Evolutionary conservation across 2,888 invertebrate species (phyloP), one percentile per base, ranked within the genome.

Genomic region (Cerastoderma edule): DNA sequence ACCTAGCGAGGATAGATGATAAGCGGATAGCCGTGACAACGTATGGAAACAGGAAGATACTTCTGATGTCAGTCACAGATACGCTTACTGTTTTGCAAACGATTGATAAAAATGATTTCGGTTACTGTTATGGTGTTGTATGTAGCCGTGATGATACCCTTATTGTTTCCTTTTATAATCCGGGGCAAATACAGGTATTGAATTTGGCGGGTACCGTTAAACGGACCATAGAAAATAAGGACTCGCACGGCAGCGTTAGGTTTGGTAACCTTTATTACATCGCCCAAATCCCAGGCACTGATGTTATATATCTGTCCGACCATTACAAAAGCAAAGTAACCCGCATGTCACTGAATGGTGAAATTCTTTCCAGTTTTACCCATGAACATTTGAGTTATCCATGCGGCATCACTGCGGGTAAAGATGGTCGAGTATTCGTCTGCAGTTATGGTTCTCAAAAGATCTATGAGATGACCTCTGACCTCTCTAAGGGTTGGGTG

Each of bases 101-200:
- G 33, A 35, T 60, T 30, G 33, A 35, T 13, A 32, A 60, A 60
- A 35, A 22, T 32, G 19, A 60, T n/a, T 32, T 10, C 22, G 24
- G 22, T 4, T 22, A 35, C 35, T 66, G 66, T 66, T 24, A 35
- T n/a, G 66, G 66, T 48, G 50, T 66, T 50, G 66, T 30, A 6
- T 32, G 32, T 66, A 28, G 22, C n/a, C n/a, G n/a, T 32, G 28
- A 66, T 16, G 32, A 28, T 27, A 46, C 46, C 30, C 50, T 66
- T 13, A 19, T 50, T 27, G 66, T 66, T 30, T 46, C 66, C 4
- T 66, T 46, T 66, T 8, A 19, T 22, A 22, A 50, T 32, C 66
- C 66, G n/a, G n/a, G n/a, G n/a, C n/a, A n/a, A n/a, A n/a, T n/a
- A n/a, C n/a, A n/a, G n/a, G n/a, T n/a, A n/a, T n/a, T n/a, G n/a